Evolutionary conservation across 2,888 invertebrate genomes (phyloP).

Genomic region (Strigamia transsilvanica): DNA sequence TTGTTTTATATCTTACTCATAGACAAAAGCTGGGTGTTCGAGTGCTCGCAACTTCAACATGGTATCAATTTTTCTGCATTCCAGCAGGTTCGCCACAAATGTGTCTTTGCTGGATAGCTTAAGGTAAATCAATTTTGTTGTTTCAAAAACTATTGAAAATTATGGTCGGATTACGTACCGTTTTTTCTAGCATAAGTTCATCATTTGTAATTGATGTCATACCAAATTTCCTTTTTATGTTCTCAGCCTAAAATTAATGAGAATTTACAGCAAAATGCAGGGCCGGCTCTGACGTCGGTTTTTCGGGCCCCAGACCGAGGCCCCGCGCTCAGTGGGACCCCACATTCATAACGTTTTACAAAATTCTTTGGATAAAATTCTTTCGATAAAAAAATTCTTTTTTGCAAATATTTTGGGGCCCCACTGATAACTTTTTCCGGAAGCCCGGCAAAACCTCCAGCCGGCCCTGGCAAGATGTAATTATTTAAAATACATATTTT

Average conservation of each 20-base stretch:
- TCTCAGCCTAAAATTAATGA: neutral
- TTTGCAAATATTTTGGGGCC: too few relatives aligned
- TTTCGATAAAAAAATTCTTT: too few relatives aligned
- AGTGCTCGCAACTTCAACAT: neutral
- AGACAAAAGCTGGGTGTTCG: neutral
- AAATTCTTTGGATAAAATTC: too few relatives aligned
- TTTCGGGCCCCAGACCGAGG: too few relatives aligned
- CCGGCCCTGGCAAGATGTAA: too few relatives aligned
- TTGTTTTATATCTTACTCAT: neutral
- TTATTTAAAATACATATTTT: neutral
- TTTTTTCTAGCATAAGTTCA: neutral
- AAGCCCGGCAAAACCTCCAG: too few relatives aligned
- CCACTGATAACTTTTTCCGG: too few relatives aligned
- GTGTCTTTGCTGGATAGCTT: neutral
- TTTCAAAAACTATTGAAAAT: neutral
- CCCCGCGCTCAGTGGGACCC: too few relatives aligned
- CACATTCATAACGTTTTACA: too few relatives aligned
- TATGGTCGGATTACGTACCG: neutral
- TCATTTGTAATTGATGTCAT: neutral
- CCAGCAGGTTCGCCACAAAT: neutral
- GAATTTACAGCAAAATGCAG: too few relatives aligned
- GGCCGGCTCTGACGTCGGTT: too few relatives aligned
- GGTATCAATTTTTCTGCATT: neutral
- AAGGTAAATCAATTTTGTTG: neutral
- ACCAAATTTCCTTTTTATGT: neutral